Base-by-base conservation (phyloP, 1,140 invertebrate species). In the Drosophila dunni region DNA sequence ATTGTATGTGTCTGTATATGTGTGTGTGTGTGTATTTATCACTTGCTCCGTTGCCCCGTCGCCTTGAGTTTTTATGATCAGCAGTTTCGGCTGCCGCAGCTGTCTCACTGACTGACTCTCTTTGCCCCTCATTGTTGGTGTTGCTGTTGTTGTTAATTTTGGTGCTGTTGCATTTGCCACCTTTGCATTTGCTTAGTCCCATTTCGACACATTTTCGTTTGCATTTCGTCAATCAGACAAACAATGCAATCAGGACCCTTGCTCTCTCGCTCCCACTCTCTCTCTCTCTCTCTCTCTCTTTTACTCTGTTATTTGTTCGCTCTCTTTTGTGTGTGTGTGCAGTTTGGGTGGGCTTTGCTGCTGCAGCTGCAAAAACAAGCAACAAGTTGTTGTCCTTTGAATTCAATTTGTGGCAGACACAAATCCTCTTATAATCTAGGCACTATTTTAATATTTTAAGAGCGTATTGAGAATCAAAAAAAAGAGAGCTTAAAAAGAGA, bases 191-290 rank as follows among this genome's bases (percentile, higher is more conserved):
- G 78, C 80, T 88, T 89, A 88, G 84, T 89, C 75, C 80, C 84
- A 89, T 89, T 89, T 84, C 80, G 80, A 89, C 84, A 89, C 84
- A 89, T 89, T 89, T 90, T 89, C 78, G 81, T 89, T 89, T 88
- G 83, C 84, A 88, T 88, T 88, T 88, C 83, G 84, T 89, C 84
- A 89, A 88, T 89, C 83, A 88, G 79, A 89, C 76, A 88, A 86
- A 86, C 84, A 82, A 83, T 88, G 82, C 71, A 88, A 88, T 53
- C 71, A 70, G 81, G 76, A 83, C 63, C 60, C 51, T 33, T 54
- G 33, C 48, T 46, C 34, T 8, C 38, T 58, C 61, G 54, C 45
- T 38, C 63, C 46, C 68, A 34, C 78, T 36, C 50, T 62, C 44
- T 36, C n/a, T 24, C 15, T 24, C n/a, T 17, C 42, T 62, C n/a